phyloP scores from a whole-genome alignment of 2,888 invertebrate genomes.

The Megaustenia siamemsis region DNA sequence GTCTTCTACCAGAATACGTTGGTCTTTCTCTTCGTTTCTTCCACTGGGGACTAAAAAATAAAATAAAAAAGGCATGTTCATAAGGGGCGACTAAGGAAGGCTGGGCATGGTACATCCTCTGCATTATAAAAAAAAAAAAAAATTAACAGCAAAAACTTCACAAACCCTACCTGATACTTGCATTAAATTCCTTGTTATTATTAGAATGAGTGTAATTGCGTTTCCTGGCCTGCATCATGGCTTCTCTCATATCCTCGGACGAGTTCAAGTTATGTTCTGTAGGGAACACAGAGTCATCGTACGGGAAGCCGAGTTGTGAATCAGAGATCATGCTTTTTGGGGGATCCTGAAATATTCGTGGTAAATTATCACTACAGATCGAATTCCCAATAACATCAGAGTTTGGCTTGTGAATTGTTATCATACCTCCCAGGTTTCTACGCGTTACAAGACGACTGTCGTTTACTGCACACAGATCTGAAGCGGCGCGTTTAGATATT shows the following conservation, averaged over 20 bases:
- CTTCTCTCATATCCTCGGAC: constrained; percentile 5
- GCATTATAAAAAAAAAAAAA: no score
- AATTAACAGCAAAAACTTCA: no score
- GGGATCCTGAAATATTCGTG: background rate
- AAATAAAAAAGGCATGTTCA: no score
- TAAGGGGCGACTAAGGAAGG: no score
- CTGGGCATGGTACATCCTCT: no score
- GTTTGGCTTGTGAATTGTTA: background rate
- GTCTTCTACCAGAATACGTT: no score
- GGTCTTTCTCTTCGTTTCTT: no score
- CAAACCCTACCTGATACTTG: background rate
- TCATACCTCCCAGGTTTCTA: background rate
- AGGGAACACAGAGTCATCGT: constrained; percentile 32
- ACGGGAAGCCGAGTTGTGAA: background rate
- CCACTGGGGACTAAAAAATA: no score
- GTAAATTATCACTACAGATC: background rate
- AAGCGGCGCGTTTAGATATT: no score
- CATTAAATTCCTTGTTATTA: background rate
- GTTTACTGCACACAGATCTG: no score
- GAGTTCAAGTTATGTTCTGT: background rate
- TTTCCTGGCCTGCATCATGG: constrained; percentile 28
- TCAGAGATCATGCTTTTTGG: background rate
- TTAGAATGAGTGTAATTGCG: background rate
- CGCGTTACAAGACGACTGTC: no score
- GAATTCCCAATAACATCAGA: background rate